Base-by-base conservation (phyloP, 2,888 invertebrate species). In the Chymomyza procnemis region DNA sequence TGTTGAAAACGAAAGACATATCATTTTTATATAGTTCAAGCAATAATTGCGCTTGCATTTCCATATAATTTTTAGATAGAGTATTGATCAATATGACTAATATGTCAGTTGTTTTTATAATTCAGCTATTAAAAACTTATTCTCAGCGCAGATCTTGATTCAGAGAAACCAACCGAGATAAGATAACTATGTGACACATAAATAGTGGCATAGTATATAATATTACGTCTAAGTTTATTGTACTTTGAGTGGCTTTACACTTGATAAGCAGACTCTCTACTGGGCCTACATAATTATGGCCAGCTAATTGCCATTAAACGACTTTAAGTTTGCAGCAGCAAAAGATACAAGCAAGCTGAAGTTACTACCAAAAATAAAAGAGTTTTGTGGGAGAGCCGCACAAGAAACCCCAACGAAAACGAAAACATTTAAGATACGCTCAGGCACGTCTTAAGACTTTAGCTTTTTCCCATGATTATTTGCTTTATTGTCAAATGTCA, bases 401-500 rank as follows among this genome's bases (percentile, higher is more conserved):
- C 5, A 64, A 61, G 61, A 26, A 12, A 64, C 74, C 59, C 57
- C 67, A 69, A 65, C 58, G 74, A 74, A 71, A 76, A 78, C 62
- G 66, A 75, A 75, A 67, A 70, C 69, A 76, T 76, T 73, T 69
- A 65, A 60, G 22, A 46, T 50, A 60, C 34, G 50, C 47, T 56
- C 48, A 56, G 26, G 16, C 47, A 19, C 47, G 22, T 18, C 47
- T 57, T 57, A 64, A 22, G 59, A 48, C 26, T 50, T 16, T 56
- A 22, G 58, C 75, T 87, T 76, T 88, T 87, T 88, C 88, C 86
- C 87, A 88, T 88, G 88, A 88, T 88, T 88, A 88, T 86, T 86
- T 86, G 83, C 85, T 85, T 88, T 79, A 88, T 88, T 88, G 85
- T 86, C 88, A 88, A 86, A 85, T 87, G 87, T 88, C 85, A 84